Evolutionary conservation across 2,797 vertebrate species (phyloP).

Genomic region (Sebastes trivittatus): DNA sequence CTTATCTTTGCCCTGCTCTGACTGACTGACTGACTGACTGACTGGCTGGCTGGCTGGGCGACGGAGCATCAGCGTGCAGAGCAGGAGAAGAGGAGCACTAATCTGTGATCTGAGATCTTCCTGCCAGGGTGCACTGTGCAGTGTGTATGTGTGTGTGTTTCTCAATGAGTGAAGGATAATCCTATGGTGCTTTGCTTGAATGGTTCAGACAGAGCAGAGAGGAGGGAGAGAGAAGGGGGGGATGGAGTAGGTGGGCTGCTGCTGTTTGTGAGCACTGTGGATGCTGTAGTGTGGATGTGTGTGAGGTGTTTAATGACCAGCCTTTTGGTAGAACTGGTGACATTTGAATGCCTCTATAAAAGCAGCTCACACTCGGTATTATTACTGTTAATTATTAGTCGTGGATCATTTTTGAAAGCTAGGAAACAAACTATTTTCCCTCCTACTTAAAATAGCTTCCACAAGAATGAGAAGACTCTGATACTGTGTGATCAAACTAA

Average conservation of each 20-base stretch:
- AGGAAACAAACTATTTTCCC: neutral
- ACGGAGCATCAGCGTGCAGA: conserved; percentile 26
- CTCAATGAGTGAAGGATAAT: conserved; percentile 54
- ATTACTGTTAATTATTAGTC: neutral
- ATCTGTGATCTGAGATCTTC: conserved; percentile 47
- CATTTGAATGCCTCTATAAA: neutral
- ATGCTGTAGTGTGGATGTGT: conserved; percentile 11
- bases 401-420: neutral
- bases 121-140: conserved; percentile 23
- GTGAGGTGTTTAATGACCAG: neutral
- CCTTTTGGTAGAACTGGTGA: neutral
- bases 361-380: neutral
- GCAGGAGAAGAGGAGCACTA: conserved; percentile 23
- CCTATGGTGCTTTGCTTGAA: conserved; percentile 55
- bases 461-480: neutral
- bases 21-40: conserved; percentile 22
- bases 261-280: conserved; percentile 2
- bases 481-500: neutral
- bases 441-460: neutral
- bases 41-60: neutral
- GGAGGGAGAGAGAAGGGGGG: neutral
- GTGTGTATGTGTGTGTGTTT: conserved; percentile 37
- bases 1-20: conserved; percentile 27
- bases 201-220: conserved; percentile 50
- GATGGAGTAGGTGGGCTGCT: neutral